Conservation (phyloP, 2,888 invertebrate species). For the Eledona agricola region DNA sequence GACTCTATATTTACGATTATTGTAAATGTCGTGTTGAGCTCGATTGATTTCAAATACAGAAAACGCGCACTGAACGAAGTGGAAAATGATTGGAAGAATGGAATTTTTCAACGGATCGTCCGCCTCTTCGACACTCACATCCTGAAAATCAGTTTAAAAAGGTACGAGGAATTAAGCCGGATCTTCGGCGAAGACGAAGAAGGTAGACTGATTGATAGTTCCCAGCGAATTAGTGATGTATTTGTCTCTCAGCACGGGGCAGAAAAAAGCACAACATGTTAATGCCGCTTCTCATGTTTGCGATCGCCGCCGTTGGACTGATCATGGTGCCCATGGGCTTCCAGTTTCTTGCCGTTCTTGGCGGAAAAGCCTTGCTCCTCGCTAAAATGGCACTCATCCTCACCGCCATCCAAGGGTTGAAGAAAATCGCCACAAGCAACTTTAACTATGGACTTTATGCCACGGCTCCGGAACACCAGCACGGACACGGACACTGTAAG, state of each 20-base stretch:
- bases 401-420: slow-evolving; percentile 82
- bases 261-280: slow-evolving; percentile 56
- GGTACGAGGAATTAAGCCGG: slow-evolving; percentile 47
- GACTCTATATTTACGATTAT: slow-evolving; percentile 32
- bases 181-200: slow-evolving; percentile 17
- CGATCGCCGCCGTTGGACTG: slow-evolving; percentile 78
- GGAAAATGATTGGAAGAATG: slow-evolving; percentile 66
- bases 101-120: slow-evolving; percentile 68
- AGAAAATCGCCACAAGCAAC: slow-evolving; percentile 79
- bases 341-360: slow-evolving; percentile 82
- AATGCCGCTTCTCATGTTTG: slow-evolving; percentile 82
- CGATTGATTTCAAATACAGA: slow-evolving; percentile 5
- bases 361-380: slow-evolving; percentile 80
- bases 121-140: slow-evolving; percentile 72
- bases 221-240: not conserved
- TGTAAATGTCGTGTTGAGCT: slow-evolving; percentile 12
- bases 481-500: slow-evolving; percentile 49
- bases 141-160: slow-evolving; percentile 69
- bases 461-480: slow-evolving; percentile 57
- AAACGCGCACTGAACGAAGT: slow-evolving; percentile 12
- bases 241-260: slow-evolving; percentile 11
- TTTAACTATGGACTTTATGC: slow-evolving; percentile 81
- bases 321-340: slow-evolving; percentile 84
- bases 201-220: no score
- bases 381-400: slow-evolving; percentile 84